Evolutionary conservation across 2,888 invertebrate species (phyloP), one percentile per base, ranked within the genome.

Genomic region (Drosophila ochracea): DNA sequence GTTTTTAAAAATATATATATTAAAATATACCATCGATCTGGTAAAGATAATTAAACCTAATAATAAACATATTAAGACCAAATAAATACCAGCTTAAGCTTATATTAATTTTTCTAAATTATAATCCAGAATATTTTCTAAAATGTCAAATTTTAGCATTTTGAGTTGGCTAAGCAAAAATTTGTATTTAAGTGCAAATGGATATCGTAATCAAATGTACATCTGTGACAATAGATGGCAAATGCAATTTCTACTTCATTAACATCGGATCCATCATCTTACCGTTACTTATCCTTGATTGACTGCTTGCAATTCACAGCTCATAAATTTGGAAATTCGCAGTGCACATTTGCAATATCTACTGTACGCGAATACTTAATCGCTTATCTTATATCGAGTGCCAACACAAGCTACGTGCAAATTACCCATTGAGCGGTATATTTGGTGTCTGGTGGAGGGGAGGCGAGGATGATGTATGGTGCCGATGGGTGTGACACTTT

Each of bases 361-460:
- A 53, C 52, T 64, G 37, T 50, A 60, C 28, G 28, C 21, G 55
- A 39, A 57, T 65, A 80, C 28, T 39, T 57, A 37, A 78, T 65
- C 68, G 59, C 35, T 64, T 69, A 76, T 69, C 55, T 62, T 49
- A 39, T 57, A 64, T 64, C n/a, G 52, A 30, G 19, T 47, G 47
- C 43, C 49, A 67, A 67, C 49, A 58, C 11, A 10, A 53, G 64
- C 49, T 65, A 76, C 68, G 78, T 79, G 80, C 58, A 58, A 76
- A 80, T 73, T 62, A 70, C 19, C 33, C 41, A 63, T 78, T 64
- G 33, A 52, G 16, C 41, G 31, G 28, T n/a, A 33, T 31, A 35
- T 47, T 41, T 41, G n/a, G 28, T 10, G 28, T 13, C 37, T 28
- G 37, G 30, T 7, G 6, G 13, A 11, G 3, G 19, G 2, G n/a